phyloP scores from a whole-genome alignment of 2,797 vertebrate species.

The Holocentrus rufus region DNA sequence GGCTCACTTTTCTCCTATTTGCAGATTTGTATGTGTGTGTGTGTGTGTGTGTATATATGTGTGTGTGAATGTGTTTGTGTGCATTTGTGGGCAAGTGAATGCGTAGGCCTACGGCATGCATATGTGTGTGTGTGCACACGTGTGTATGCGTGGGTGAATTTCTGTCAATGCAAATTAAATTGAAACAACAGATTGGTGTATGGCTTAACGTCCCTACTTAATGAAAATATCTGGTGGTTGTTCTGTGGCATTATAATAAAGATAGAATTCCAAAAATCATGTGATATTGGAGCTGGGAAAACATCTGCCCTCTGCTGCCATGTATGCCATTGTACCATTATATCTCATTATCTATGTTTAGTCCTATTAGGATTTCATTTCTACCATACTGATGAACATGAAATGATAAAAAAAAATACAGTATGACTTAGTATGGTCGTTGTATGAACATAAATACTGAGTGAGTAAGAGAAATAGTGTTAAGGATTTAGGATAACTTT shows the following conservation, averaged over 20 bases:
- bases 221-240: constrained; percentile 48
- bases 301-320: constrained; percentile 28
- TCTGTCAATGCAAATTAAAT: constrained; percentile 48
- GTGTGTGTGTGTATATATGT: constrained; percentile 8
- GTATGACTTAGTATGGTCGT: not conserved
- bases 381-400: constrained; percentile 11
- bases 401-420: not conserved
- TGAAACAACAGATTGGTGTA: constrained; percentile 52
- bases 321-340: not conserved
- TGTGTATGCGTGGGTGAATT: constrained; percentile 19
- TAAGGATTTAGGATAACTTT: constrained; percentile 1
- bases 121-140: constrained; percentile 16
- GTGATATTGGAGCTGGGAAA: constrained; percentile 9
- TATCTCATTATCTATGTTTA: not conserved
- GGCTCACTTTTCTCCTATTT: constrained; percentile 29
- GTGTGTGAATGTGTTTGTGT: constrained; percentile 9
- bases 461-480: not conserved
- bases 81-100: constrained; percentile 13
- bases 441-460: not conserved
- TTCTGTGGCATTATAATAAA: constrained; percentile 41
- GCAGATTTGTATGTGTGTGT: not conserved
- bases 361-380: constrained; percentile 14
- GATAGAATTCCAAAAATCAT: constrained; percentile 54
- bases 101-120: not conserved
- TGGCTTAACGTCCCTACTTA: constrained; percentile 47